phyloP scores from a whole-genome alignment of 2,888 invertebrate genomes.

The Catonia carolina region DNA sequence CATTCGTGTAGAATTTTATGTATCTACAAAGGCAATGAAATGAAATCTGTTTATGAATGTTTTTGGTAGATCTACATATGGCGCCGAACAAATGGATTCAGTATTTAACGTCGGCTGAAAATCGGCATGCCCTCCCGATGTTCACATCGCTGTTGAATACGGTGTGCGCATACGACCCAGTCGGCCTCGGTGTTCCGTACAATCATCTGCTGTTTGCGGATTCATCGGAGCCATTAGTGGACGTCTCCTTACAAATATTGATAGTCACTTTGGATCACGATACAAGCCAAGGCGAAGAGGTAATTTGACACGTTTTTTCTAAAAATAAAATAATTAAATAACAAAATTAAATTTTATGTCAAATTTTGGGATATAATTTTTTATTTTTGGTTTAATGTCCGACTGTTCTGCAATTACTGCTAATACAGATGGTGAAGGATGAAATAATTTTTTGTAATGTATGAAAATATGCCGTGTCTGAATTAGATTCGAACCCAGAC shows the following conservation, averaged over 20 bases:
- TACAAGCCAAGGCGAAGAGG: constrained; percentile 60
- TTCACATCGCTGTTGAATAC: constrained; percentile 97
- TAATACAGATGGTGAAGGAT: too few relatives aligned
- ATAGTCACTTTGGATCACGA: constrained; percentile 97
- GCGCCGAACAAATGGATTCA: constrained; percentile 54
- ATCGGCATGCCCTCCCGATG: constrained; percentile 87
- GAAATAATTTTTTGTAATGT: too few relatives aligned
- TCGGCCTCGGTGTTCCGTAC: constrained; percentile 95
- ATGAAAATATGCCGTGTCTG: too few relatives aligned
- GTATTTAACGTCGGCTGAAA: constrained; percentile 56
- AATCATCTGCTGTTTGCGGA: constrained; percentile 95
- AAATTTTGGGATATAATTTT: too few relatives aligned
- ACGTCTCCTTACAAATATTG: constrained; percentile 84
- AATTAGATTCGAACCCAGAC: too few relatives aligned
- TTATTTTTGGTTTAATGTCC: too few relatives aligned
- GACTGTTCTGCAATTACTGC: too few relatives aligned
- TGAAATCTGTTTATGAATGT: too few relatives aligned
- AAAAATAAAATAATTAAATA: too few relatives aligned
- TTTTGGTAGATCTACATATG: constrained; percentile 36
- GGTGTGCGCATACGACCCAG: constrained; percentile 96
- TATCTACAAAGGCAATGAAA: too few relatives aligned
- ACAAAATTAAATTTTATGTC: too few relatives aligned
- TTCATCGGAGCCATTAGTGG: constrained; percentile 87
- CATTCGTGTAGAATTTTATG: background rate
- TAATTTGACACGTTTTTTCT: too few relatives aligned